These are phyloP conservation scores for Marmota flaviventris DNA, from an alignment of 2,113 vertebrate genomes.

Conservation along the genomic window DNA sequence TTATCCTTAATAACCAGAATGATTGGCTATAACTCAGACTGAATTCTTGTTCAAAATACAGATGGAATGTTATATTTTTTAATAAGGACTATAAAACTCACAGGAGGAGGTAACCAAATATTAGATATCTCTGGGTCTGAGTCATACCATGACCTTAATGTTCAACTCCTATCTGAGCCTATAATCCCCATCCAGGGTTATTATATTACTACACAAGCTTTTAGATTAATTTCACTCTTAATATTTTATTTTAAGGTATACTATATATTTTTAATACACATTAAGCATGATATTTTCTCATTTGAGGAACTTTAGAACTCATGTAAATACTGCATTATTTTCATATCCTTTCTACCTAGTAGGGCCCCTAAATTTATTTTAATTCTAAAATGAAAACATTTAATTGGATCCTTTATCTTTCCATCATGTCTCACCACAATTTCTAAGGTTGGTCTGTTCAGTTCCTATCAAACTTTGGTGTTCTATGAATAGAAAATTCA, in stretches of 20 bases:
- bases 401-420: conserved; percentile 1
- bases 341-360: not conserved
- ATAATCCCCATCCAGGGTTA: not conserved
- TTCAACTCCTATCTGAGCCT: not conserved
- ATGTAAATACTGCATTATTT: not conserved
- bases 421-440: not conserved
- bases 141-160: not conserved
- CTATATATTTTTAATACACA: not conserved
- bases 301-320: not conserved
- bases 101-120: not conserved
- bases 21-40: not conserved
- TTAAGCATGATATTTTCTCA: not conserved
- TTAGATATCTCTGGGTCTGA: not conserved
- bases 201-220: not conserved
- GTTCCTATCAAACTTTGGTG: not conserved
- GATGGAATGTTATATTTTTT: not conserved
- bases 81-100: not conserved
- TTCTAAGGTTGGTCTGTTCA: not conserved
- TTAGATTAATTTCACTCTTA: not conserved
- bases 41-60: conserved; percentile 47
- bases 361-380: not conserved
- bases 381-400: not conserved
- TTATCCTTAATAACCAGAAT: not conserved
- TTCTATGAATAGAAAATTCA: not conserved
- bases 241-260: not conserved